Base-by-base conservation (phyloP, 2,888 invertebrate genomes). In the Ectemnius continuus region DNA sequence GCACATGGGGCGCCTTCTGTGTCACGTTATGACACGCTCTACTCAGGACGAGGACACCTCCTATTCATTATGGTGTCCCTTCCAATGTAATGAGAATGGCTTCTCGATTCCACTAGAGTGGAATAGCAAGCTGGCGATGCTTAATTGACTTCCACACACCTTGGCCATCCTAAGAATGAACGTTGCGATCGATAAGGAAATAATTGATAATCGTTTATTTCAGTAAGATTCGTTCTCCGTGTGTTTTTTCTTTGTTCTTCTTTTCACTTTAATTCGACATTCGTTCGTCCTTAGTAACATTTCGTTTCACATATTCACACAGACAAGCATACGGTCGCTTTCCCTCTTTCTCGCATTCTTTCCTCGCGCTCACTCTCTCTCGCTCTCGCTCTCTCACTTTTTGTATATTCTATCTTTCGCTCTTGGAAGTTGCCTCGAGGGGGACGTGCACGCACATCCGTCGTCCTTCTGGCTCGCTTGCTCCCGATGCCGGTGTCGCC, bases 201-300 rank as follows among this genome's bases (percentile, higher is more conserved):
- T 70, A 62, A 48, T 46, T n/a, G 56, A 56, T 70, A 67, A 63
- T 58, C 45, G 61, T 61, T 69, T 67, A 58, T 66, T 71, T 63
- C 52, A 64, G 4, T 45, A 36, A 36, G 36, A 36, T 36, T 36
- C 36, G 6, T 36, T 47, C 47, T 57, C 14, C 60, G 64, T 47
- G 47, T 45, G 16, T 67, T 65, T 56, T 56, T 58, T 60, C 36
- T 26, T 4, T 73, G 45, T 23, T 18, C 6, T 46, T 16, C 26
- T 56, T 20, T 52, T 46, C 8, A 36, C 8, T 36, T 36, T 36
- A 36, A 36, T 36, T 36, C 36, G 36, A 36, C 36, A 36, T 36
- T 16, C 23, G 18, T 20, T 59, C 59, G 11, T 18, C 16, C 59
- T 14, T 20, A 26, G 26, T 26, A n/a, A 59, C 59, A 26, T 20